Evolutionary conservation across 2,113 vertebrate genomes (phyloP).

Genomic region (Chitala chitala): DNA sequence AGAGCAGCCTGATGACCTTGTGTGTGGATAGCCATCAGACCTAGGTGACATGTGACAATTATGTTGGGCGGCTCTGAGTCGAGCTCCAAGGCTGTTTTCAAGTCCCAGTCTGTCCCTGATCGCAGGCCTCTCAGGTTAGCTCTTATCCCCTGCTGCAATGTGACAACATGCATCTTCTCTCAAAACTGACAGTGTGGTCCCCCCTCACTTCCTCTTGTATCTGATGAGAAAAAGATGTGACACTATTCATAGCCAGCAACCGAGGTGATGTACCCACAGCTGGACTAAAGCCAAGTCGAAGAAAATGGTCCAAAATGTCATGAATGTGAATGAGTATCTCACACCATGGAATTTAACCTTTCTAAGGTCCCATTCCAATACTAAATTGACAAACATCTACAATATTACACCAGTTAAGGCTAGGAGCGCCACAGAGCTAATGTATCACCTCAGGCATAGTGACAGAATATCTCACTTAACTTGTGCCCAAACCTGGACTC

Average conservation of each 20-base stretch:
- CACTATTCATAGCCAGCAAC: not conserved
- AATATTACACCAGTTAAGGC: too few species aligned
- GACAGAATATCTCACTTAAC: not conserved
- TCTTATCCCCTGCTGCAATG: not conserved
- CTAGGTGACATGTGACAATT: too few species aligned
- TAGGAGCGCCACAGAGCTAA: not conserved
- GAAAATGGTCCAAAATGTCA: too few species aligned
- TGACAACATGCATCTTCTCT: not conserved
- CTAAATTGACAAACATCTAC: too few species aligned
- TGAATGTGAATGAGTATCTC: too few species aligned
- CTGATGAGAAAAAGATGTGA: not conserved
- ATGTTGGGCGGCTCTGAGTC: too few species aligned
- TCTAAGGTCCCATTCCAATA: too few species aligned
- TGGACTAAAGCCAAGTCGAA: too few species aligned
- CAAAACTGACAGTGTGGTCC: not conserved
- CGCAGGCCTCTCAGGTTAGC: not conserved
- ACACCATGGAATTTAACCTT: too few species aligned
- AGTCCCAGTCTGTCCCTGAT: not conserved
- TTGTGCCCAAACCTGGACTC: not conserved
- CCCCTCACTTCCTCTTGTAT: not conserved
- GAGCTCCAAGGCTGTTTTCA: not conserved
- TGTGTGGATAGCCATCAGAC: too few species aligned
- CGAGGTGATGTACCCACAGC: not conserved
- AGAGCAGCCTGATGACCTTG: too few species aligned
- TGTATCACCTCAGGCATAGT: not conserved